phyloP scores from a whole-genome alignment of 2,113 vertebrate genomes.

The Dromiciops gliroides region DNA sequence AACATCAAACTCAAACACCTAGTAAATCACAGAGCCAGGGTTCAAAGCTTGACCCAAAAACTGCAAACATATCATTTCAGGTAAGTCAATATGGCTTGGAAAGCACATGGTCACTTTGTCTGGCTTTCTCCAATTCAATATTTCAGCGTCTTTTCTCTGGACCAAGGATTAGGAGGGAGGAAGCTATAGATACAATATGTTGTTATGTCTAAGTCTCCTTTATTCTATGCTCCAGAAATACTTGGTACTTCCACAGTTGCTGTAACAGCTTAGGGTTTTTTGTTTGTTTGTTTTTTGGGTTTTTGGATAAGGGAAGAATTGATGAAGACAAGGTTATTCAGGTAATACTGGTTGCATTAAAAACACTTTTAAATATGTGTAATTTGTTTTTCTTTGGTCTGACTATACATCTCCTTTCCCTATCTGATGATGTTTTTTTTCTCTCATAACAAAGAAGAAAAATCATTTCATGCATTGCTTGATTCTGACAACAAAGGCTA shows the following conservation, averaged over 20 bases:
- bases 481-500: neutral
- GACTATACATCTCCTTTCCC: neutral
- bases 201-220: neutral
- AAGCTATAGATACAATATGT: neutral
- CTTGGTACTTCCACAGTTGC: neutral
- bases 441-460: neutral
- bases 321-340: no score
- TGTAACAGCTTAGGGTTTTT: neutral
- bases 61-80: neutral
- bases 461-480: neutral
- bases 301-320: neutral
- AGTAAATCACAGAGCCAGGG: neutral
- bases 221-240: neutral
- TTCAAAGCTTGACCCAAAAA: neutral
- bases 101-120: neutral
- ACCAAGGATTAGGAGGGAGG: neutral
- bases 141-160: neutral
- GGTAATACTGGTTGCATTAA: no score
- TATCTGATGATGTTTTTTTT: neutral
- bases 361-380: no score
- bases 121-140: neutral
- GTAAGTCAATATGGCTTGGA: neutral
- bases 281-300: no score
- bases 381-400: no score
- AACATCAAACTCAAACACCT: neutral